A percentile compares a stretch with the other conserved stretches of the same genome.
Conservation (phyloP, 2,888 invertebrate genomes). For the Actias luna region DNA sequence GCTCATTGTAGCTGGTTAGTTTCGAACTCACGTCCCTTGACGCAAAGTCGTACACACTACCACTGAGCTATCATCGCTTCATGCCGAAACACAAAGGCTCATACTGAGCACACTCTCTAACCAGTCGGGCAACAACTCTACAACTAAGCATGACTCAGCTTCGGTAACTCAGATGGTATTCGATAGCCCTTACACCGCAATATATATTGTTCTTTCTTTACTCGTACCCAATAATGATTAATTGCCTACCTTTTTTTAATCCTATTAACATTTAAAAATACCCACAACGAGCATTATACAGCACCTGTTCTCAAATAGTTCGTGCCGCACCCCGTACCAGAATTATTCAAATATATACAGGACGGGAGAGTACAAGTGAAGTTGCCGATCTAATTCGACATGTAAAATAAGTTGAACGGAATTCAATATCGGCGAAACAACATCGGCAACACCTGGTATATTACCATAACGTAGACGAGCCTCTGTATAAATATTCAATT, state of each 20-base stretch:
- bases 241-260: neutral
- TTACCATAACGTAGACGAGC: conserved; percentile 27
- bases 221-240: neutral
- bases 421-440: conserved; percentile 55
- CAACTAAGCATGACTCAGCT: too few species aligned
- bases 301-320: conserved; percentile 11
- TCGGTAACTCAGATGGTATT: too few species aligned
- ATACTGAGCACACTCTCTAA: too few species aligned
- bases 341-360: conserved; percentile 19
- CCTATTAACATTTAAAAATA: neutral
- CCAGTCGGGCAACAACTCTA: too few species aligned
- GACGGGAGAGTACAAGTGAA: conserved; percentile 10
- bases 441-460: conserved; percentile 24
- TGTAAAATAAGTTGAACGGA: conserved; percentile 62
- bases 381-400: conserved; percentile 49
- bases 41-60: too few species aligned
- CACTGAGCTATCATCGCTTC: too few species aligned
- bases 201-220: neutral
- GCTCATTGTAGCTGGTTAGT: too few species aligned
- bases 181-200: too few species aligned
- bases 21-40: too few species aligned
- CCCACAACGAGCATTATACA: neutral
- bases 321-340: conserved; percentile 13
- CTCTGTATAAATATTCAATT: conserved; percentile 63
- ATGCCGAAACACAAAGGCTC: too few species aligned